Evolutionary conservation across 2,113 vertebrate species (phyloP), one percentile per base, ranked within the genome.

Genomic region (Anthoscopus minutus): DNA sequence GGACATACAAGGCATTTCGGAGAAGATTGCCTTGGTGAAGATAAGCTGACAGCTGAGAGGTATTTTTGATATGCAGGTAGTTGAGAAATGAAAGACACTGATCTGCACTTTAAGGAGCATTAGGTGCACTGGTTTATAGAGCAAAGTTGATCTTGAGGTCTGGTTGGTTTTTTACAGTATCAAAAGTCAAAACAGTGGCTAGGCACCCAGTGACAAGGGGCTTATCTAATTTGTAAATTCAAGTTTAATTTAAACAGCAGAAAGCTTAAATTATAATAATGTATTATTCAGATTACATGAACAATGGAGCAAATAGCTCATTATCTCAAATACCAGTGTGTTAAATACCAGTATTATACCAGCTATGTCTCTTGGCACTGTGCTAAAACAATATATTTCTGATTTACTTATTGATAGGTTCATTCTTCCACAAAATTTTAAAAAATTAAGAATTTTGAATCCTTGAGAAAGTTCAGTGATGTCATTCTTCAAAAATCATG

Each of bases 91-190:
- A 80, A 92, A 70, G 62, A 61, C 78, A 94, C 42, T 89, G 94
- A 95, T 95, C 77, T 77, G 81, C 83, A 84, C 86, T 94, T 89
- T 92, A 86, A 79, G 77, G 61, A 94, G 84, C 53, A 71, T 91
- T 58, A 91, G 23, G 14, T 87, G 77, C 66, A 56, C 77, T 47
- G 20, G 14, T 82, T 94, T 87, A 92, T 48, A 85, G 17, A 77
- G 91, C 30, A 90, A 88, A 81, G 45, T 66, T 81, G 44, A 28
- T 94, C 72, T 86, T 93, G 61, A 54, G 40, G 13, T 76, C 58
- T 87, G 47, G 23, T 28, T 0, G 0, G 69, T 88, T 92, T 94
- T 89, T 86, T 85, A 91, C 16, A 66, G 62, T 17, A 70, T 3
- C 6, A 0, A 51, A 87, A 61, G 10, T 88, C 58, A 85, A 72